phyloP scores from a whole-genome alignment of 2,113 vertebrate species.

The Oryzias celebensis region DNA sequence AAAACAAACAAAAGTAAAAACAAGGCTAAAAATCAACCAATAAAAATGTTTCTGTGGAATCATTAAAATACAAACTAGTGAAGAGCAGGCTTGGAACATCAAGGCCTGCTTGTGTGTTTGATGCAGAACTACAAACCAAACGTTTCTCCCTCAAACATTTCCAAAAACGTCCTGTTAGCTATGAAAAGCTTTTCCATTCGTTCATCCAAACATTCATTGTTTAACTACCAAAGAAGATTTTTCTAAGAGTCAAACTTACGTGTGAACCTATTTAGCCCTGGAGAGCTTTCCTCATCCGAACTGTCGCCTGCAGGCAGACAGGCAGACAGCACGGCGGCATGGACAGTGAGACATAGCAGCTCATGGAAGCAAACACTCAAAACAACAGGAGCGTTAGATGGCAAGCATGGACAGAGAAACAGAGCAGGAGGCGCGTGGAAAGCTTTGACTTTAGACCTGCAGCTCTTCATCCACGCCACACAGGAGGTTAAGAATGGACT shows the following conservation, averaged over 20 bases:
- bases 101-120: too few species aligned
- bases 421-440: constrained; percentile 11
- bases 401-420: constrained; percentile 36
- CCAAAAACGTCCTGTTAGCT: not conserved
- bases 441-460: not conserved
- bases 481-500: not conserved
- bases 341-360: constrained; percentile 55
- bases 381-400: constrained; percentile 46
- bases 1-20: too few species aligned
- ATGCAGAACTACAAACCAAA: too few species aligned
- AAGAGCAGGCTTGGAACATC: too few species aligned
- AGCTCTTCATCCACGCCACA: not conserved
- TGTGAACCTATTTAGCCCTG: constrained; percentile 78
- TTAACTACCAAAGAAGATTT: not conserved
- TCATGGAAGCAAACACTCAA: constrained; percentile 38
- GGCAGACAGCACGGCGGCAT: constrained; percentile 69
- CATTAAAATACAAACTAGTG: too few species aligned
- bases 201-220: not conserved
- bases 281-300: constrained; percentile 76
- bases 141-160: not conserved
- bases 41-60: too few species aligned
- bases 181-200: not conserved
- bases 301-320: constrained; percentile 78
- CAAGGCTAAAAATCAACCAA: too few species aligned
- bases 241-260: constrained; percentile 70